These are phyloP conservation scores for Brachionus sp. DNA, from an alignment of 1,140 invertebrate species.

Conservation along the genomic window DNA sequence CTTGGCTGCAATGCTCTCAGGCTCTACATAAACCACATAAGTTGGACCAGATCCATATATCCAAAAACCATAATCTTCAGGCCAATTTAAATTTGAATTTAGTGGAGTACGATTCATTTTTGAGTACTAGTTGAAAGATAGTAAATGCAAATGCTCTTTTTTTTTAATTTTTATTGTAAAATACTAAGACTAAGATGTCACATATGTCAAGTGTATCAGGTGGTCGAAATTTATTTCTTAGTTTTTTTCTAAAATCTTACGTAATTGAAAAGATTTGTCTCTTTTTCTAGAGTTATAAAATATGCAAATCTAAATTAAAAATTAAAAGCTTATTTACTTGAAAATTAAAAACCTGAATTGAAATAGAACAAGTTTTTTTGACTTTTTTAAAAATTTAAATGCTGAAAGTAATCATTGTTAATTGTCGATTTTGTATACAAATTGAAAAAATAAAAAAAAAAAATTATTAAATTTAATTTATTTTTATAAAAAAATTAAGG, in stretches of 20 bases:
- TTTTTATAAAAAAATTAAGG: no score
- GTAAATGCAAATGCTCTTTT: neutral
- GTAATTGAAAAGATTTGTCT: no score
- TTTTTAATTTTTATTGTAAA: neutral
- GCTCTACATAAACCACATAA: slow-evolving; percentile 55
- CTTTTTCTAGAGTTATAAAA: no score
- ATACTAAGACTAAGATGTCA: neutral
- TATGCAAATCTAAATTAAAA: no score
- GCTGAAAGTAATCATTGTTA: no score
- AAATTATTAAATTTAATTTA: no score
- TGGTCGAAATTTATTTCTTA: neutral
- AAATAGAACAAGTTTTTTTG: no score
- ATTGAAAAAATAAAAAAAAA: no score
- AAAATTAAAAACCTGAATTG: no score
- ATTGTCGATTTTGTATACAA: no score
- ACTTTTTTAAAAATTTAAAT: no score
- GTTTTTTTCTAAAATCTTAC: neutral
- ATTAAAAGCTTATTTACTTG: no score
- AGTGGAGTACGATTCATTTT: neutral
- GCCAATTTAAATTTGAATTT: slow-evolving; percentile 50
- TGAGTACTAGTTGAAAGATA: neutral
- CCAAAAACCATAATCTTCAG: slow-evolving; percentile 56
- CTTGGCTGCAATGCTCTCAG: slow-evolving; percentile 52
- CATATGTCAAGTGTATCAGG: neutral
- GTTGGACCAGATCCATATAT: slow-evolving; percentile 55